These are phyloP conservation scores for Apostichopus parvimensis DNA, from an alignment of 35 echinoderm and acorn worm species.

Conservation along the genomic window DNA sequence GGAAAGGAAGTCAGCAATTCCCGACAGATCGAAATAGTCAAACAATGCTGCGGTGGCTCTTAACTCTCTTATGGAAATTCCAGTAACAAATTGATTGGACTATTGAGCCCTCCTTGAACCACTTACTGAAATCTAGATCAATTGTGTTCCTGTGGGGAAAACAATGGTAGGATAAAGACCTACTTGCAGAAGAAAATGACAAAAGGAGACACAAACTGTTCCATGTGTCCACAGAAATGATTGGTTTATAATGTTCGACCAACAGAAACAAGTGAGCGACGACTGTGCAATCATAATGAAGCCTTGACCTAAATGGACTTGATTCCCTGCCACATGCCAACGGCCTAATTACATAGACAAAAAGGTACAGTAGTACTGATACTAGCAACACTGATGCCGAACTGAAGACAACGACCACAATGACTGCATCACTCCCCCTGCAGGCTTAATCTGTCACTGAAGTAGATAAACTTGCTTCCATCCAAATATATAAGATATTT, in stretches of 20 bases:
- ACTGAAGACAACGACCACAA: background rate
- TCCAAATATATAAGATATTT: background rate
- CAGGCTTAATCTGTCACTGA: constrained; percentile 44
- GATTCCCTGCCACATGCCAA: background rate
- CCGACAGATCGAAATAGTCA: constrained; percentile 12
- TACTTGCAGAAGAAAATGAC: background rate
- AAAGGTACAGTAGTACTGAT: constrained; percentile 12
- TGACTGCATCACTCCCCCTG: background rate
- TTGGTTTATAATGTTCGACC: constrained; percentile 7
- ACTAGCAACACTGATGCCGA: background rate
- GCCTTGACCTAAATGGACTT: constrained; percentile 34
- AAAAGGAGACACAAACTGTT: constrained; percentile 29
- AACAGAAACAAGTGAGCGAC: background rate
- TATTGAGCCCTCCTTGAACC: constrained; percentile 53
- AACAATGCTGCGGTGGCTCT: constrained; percentile 31
- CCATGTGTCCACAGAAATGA: background rate
- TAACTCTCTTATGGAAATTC: constrained; percentile 10
- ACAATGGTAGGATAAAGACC: constrained; percentile 19
- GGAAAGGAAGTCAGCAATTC: constrained; percentile 39
- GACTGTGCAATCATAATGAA: background rate
- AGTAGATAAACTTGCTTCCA: constrained; percentile 5
- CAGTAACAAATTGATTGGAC: constrained; percentile 53
- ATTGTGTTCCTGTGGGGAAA: constrained; percentile 45
- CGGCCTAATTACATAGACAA: constrained; percentile 39
- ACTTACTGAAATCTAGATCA: constrained; percentile 43